phyloP scores from a whole-genome alignment of 2,888 invertebrate genomes.

The Morpho achilles region DNA sequence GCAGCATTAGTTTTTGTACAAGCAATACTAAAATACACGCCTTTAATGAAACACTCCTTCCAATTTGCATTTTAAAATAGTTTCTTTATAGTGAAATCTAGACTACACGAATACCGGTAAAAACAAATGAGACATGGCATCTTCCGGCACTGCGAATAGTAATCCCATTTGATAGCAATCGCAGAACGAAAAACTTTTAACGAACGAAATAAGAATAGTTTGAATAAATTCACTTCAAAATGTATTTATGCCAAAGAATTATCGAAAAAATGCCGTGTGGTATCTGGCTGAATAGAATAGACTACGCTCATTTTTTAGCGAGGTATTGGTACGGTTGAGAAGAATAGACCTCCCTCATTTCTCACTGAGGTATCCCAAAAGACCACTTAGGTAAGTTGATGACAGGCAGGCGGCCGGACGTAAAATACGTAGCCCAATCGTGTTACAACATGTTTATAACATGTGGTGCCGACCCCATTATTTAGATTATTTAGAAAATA shows the following conservation, averaged over 20 bases:
- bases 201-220: background rate
- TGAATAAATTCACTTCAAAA: background rate
- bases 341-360: no score
- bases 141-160: conserved; percentile 6
- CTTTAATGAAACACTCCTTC: background rate
- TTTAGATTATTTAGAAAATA: no score
- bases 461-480: no score
- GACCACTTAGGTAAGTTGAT: no score
- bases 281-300: no score
- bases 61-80: conserved; percentile 3
- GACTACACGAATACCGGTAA: background rate
- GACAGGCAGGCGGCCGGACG: no score
- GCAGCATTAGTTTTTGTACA: background rate
- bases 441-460: no score
- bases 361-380: no score
- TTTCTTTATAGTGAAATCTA: background rate
- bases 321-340: no score
- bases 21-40: background rate
- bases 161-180: conserved; percentile 2
- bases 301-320: no score
- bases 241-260: background rate
- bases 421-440: no score
- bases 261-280: no score
- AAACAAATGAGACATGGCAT: conserved; percentile 9
- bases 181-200: background rate